phyloP scores from a whole-genome alignment of 2,113 vertebrate genomes.

The Macquaria australasica region DNA sequence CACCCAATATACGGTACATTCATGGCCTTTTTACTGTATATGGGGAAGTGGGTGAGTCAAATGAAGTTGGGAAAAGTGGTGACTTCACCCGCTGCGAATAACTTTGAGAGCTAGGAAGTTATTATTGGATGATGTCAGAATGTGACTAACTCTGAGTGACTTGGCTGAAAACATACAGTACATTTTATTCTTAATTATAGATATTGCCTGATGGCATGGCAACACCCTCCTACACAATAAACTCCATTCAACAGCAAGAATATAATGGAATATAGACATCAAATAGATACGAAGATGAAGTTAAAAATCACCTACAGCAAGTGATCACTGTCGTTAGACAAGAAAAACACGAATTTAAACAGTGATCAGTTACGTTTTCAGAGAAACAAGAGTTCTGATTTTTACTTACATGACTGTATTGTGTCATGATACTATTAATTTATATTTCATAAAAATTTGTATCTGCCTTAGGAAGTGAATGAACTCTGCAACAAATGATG shows the following conservation, averaged over 20 bases:
- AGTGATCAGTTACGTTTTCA: background rate
- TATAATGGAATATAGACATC: background rate
- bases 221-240: constrained; percentile 12
- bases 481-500: background rate
- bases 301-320: background rate
- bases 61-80: constrained; percentile 48
- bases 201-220: background rate
- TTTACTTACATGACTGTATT: background rate
- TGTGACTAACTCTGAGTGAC: constrained; percentile 52
- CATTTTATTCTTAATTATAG: constrained; percentile 22
- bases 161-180: constrained; percentile 17
- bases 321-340: too few relatives aligned
- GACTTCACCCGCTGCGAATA: constrained; percentile 68
- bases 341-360: background rate
- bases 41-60: constrained; percentile 21
- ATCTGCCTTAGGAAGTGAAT: background rate
- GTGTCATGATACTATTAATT: background rate
- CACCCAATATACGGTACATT: background rate
- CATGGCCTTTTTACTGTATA: background rate
- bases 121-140: constrained; percentile 62
- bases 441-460: background rate
- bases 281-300: background rate
- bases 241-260: background rate
- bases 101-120: constrained; percentile 32
- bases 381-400: background rate